Conservation (phyloP, 1,140 invertebrate species). For the Eupristina koningsbergeri region DNA sequence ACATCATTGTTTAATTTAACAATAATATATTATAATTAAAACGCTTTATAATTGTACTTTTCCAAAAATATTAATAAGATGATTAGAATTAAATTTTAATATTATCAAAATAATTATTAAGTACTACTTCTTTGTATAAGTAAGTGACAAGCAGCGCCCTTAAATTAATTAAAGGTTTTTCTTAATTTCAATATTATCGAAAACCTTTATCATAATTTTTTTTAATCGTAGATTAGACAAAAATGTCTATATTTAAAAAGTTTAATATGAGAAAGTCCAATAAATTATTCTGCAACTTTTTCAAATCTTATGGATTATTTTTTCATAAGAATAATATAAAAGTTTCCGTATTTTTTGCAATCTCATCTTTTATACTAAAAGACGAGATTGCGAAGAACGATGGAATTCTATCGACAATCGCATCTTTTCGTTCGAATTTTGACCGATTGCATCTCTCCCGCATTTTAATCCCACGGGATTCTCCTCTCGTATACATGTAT, state of each 20-base stretch:
- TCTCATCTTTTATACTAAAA: background rate
- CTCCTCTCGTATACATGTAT: background rate
- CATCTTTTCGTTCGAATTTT: constrained; percentile 1
- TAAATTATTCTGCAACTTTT: background rate
- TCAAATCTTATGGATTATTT: background rate
- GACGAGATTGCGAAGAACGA: too few species aligned
- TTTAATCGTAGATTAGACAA: background rate
- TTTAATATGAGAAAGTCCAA: background rate
- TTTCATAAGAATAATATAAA: background rate
- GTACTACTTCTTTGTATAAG: too few species aligned
- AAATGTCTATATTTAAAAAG: background rate
- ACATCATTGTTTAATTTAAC: too few species aligned
- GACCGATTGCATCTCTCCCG: constrained; percentile 18
- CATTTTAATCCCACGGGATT: constrained; percentile 22
- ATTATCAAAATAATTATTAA: too few species aligned
- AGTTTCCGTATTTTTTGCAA: background rate
- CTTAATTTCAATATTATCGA: too few species aligned
- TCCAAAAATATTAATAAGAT: too few species aligned
- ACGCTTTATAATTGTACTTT: too few species aligned
- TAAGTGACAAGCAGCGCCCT: too few species aligned
- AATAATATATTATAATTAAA: too few species aligned
- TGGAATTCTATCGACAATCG: background rate
- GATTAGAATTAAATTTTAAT: too few species aligned
- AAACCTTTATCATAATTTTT: too few species aligned
- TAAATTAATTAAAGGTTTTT: too few species aligned